phyloP scores from a whole-genome alignment of 23 tunicate genomes.

The Oikopleura albicans region DNA sequence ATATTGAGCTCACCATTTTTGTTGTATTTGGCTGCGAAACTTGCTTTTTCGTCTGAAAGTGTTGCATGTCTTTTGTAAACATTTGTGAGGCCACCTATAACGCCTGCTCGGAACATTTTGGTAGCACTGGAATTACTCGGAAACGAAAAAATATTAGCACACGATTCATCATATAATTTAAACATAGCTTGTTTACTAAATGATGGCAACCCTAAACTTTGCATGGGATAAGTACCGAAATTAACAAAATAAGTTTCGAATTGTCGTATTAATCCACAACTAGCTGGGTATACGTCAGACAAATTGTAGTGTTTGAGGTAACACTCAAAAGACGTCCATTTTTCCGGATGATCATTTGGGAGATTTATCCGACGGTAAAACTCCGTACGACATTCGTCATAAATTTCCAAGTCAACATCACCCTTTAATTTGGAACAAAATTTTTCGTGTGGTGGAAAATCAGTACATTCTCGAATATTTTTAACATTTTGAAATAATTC shows the following conservation, averaged over 20 bases:
- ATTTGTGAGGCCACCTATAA: background rate
- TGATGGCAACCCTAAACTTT: background rate
- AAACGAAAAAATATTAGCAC: background rate
- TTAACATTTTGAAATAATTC: background rate
- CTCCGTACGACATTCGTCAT: background rate
- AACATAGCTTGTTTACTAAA: background rate
- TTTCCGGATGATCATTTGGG: background rate
- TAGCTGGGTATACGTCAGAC: background rate
- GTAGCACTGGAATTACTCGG: background rate
- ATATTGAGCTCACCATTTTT: no score
- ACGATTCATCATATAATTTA: background rate
- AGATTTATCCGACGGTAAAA: background rate
- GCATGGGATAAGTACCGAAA: background rate
- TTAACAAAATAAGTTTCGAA: background rate
- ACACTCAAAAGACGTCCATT: background rate
- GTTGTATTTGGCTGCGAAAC: background rate
- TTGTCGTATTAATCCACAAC: background rate
- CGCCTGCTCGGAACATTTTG: background rate
- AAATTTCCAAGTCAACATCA: background rate
- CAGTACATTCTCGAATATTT: background rate
- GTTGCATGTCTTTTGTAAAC: background rate
- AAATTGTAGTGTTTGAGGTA: background rate
- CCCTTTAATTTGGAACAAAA: background rate
- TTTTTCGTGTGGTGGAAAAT: background rate
- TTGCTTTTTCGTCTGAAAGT: background rate